Evolutionary conservation across 1,140 invertebrate species (phyloP).

Genomic region (Pseudomyrmex sp.): DNA sequence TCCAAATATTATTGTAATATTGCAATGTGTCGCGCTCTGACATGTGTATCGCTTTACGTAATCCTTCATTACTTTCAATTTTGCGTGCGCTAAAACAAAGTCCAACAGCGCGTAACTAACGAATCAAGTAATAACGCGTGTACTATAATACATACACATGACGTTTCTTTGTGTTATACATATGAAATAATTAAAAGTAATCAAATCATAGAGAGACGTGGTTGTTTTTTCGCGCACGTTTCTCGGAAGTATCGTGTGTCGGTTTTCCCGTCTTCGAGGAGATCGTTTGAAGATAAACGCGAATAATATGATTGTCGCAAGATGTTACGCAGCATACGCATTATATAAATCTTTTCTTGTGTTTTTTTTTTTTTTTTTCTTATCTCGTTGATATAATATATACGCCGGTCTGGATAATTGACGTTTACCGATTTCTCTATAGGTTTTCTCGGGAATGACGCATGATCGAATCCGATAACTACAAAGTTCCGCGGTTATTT

Average conservation of each 20-base stretch:
- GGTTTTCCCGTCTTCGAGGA: conserved; percentile 27
- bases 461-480: conserved; percentile 33
- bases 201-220: not conserved
- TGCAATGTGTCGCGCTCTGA: not conserved
- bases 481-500: conserved; percentile 16
- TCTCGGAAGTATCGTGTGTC: conserved; percentile 6
- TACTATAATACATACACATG: not conserved
- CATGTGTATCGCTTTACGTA: conserved; percentile 7
- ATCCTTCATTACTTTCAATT: conserved; percentile 12
- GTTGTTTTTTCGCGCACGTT: not conserved
- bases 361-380: not conserved
- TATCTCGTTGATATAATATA: conserved; percentile 2
- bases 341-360: conserved; percentile 40
- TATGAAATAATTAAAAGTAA: conserved; percentile 24
- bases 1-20: not conserved
- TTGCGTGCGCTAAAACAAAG: conserved; percentile 25
- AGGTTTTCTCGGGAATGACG: conserved; percentile 26
- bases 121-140: not conserved
- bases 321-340: not conserved
- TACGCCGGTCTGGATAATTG: conserved; percentile 22
- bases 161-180: not conserved
- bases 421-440: not conserved
- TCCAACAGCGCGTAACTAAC: not conserved
- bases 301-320: conserved; percentile 43
- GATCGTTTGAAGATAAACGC: conserved; percentile 36